Base-by-base conservation (phyloP, 2,888 invertebrate genomes). In the Eupeodes latifasciatus region DNA sequence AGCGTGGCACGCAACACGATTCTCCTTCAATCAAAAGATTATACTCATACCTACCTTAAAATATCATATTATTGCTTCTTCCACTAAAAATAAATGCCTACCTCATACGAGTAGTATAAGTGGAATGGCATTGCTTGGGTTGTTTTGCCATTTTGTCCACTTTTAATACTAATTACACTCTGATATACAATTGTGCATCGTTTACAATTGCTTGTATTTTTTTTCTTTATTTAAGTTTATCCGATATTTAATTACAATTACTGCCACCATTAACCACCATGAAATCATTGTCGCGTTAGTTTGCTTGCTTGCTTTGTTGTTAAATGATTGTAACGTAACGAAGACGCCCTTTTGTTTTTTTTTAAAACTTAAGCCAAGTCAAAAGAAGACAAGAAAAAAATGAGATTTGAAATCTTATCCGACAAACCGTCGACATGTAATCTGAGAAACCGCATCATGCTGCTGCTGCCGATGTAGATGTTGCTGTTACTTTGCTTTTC, bases 191-290 rank as follows among this genome's bases (percentile, higher is more conserved):
- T 78, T 14, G 27, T 55, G 81, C 75, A 67, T 55, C 64, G 72
- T 61, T 67, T 61, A 49, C 61, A 71, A 55, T 55, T 55, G 61
- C 16, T 51, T 51, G 81, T 19, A 14, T 51, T 47, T 79, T 62
- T 5, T 12, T 19, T 27, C 1, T 19, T 7, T 57, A 57, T 57
- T 27, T 7, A 40, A 40, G 40, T 40, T 40, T 59, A 80, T 71
- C 53, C 72, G 75, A 84, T 87, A 87, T 87, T 84, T 81, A 84
- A 80, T 87, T 87, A 83, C 87, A 87, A 83, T 87, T 84, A 84
- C 77, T 81, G 76, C 80, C 87, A 84, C 80, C 83, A 87, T 87
- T 83, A 87, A 87, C 86, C 86, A 82, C 86, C 83, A 80, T 83
- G 79, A 86, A 83, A 40, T 80, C 71, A 79, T 76, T 69, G 78